Base-by-base conservation (phyloP, 2,113 vertebrate species). In the Ctenodactylus gundi region DNA sequence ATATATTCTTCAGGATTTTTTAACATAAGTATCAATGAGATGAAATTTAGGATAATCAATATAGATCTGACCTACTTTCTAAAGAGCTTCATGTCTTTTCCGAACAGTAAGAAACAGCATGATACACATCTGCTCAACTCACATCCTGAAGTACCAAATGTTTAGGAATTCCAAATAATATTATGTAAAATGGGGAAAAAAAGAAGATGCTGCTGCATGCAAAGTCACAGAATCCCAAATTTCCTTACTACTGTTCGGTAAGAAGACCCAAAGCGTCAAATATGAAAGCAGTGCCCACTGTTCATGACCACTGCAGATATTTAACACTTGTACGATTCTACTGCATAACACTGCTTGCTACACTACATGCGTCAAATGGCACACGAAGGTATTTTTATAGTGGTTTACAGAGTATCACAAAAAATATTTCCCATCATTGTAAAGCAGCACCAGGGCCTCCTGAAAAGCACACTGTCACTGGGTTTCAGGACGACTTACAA, bases 281-380 rank as follows among this genome's bases (percentile, higher is more conserved):
- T 27, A 49, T 62, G 60, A 91, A 85, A 86, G 82, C 53, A 84
- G 85, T 65, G 70, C 25, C 14, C 72, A 92, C 14, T 78, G 70
- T 25, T 87, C 55, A 67, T 57, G 68, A 82, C 27, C 76, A 90
- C 85, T 93, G 85, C 89, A 96, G 51, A 65, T 41, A 81, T 65
- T 51, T 83, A 95, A 93, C 95, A 97, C 95, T 96, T 96, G 95
- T 96, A 85, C 85, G 96, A 97, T 93, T 95, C 94, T 60, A 85
- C 85, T 92, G 90, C 94, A 96, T 65, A 68, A 77, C 73, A 95
- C 88, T 88, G 84, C 58, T 80, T 93, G 64, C 78, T n/a, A 46
- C 15, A 55, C 58, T 58, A 62, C 53, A 87, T 73, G 83, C 51
- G 83, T 14, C 27, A 87, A 88, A 67, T 62, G 49, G 73, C 49